phyloP scores from a whole-genome alignment of 2,113 vertebrate species.

The Puma concolor region DNA sequence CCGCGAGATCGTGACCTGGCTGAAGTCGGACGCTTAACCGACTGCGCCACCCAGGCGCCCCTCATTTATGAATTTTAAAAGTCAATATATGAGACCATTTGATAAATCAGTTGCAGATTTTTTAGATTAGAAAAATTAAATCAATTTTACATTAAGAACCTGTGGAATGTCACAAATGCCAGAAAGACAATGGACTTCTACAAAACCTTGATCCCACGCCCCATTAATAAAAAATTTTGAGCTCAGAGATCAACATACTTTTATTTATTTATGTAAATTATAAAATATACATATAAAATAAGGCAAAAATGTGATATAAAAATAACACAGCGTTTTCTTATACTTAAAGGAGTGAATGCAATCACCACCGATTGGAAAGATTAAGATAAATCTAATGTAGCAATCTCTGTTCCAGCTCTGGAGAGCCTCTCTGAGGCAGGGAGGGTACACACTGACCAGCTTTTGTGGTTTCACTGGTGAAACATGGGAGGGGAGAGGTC shows the following conservation, averaged over 20 bases:
- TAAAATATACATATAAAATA: not conserved
- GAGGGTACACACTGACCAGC: accelerated
- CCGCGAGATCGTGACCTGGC: too few species aligned
- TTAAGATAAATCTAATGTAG: not conserved
- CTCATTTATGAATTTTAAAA: not conserved
- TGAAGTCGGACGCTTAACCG: too few species aligned
- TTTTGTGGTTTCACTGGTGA: not conserved
- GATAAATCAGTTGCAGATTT: not conserved
- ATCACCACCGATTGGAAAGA: not conserved
- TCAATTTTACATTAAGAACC: conserved; percentile 1
- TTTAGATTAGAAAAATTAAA: not conserved
- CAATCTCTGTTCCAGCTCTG: not conserved
- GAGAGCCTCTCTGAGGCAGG: not conserved
- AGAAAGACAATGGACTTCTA: not conserved
- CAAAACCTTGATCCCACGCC: not conserved
- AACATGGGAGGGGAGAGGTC: accelerated
- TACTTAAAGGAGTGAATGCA: too few species aligned
- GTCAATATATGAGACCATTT: not conserved
- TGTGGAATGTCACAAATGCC: not conserved
- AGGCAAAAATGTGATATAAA: not conserved
- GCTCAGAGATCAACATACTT: not conserved
- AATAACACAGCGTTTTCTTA: not conserved
- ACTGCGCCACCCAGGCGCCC: too few species aligned
- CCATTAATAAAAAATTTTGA: conserved; percentile 1
- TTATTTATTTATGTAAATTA: not conserved